Base-by-base conservation (phyloP, 2,797 vertebrate species). In the Fistularia tabacaria region DNA sequence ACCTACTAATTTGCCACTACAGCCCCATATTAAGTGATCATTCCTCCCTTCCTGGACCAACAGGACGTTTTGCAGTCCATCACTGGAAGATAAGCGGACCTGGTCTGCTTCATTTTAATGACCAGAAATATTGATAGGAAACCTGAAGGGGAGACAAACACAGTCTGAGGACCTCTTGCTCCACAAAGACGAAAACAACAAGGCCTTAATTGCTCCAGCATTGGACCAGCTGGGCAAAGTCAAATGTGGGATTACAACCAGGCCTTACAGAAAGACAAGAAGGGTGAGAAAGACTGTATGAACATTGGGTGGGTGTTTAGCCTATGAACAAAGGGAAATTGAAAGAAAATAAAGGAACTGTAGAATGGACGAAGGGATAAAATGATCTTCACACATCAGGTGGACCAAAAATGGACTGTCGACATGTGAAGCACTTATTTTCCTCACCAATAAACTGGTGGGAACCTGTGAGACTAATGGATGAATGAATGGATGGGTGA, bases 381-480 rank as follows among this genome's bases (percentile, higher is more conserved):
- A 76, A 57, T 51, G 57, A 77, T 77, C 77, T 72, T 55, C 64
- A 65, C 59, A 53, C 65, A 84, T 78, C 69, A 65, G 78, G 73
- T 55, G 73, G 72, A 82, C 79, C 71, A 65, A 65, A 46, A 44
- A 74, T 64, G 71, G 73, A 86, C 78, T 74, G 66, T 68, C 78
- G 83, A 83, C 76, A 74, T 83, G 79, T 80, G 82, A 85, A 77
- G 67, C 84, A 85, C 88, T 85, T 85, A 83, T 70, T 66, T 83
- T 78, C 86, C 82, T 84, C 82, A 79, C 77, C 70, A 67, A 62
- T 73, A 73, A 72, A 74, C 47, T 52, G 57, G 66, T 77, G 77
- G 63, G 65, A 76, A 77, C 62, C 64, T 73, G 69, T 78, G 71
- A 76, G 79, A 73, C 51, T 62, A 56, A 69, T 54, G 66, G 63